Conservation (phyloP, 2,888 invertebrate genomes). For the Alentia gelatinosa region DNA sequence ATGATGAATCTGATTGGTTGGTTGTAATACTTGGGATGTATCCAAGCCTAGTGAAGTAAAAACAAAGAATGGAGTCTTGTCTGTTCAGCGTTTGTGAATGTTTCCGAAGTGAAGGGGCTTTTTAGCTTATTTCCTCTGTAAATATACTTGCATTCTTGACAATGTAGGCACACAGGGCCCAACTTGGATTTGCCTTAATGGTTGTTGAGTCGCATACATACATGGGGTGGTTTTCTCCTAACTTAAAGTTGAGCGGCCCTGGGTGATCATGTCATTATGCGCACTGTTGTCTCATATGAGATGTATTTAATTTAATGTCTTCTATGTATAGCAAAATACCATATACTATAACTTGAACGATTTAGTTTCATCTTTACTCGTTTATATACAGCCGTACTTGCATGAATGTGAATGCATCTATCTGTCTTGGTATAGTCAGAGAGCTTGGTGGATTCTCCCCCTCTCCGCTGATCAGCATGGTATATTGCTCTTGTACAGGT, state of each 20-base stretch:
- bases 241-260: not conserved
- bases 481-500: slow-evolving; percentile 29
- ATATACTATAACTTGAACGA: slow-evolving; percentile 26
- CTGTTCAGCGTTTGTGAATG: not conserved
- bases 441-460: not conserved
- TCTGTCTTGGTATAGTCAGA: not conserved
- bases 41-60: not conserved
- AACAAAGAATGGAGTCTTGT: not conserved
- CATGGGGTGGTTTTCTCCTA: not conserved
- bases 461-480: not conserved
- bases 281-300: not conserved
- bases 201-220: not conserved
- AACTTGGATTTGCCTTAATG: slow-evolving; percentile 17
- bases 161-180: slow-evolving; percentile 1
- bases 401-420: not conserved
- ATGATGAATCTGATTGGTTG: slow-evolving; percentile 18
- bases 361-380: slow-evolving; percentile 4
- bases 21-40: not conserved
- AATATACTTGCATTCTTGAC: slow-evolving; percentile 31
- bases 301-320: not conserved
- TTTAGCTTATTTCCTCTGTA: slow-evolving; percentile 6
- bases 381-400: not conserved
- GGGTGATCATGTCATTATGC: not conserved
- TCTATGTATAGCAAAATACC: not conserved
- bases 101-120: not conserved